Conservation (phyloP, 2,888 invertebrate species). For the Netelia fuscicornis region DNA sequence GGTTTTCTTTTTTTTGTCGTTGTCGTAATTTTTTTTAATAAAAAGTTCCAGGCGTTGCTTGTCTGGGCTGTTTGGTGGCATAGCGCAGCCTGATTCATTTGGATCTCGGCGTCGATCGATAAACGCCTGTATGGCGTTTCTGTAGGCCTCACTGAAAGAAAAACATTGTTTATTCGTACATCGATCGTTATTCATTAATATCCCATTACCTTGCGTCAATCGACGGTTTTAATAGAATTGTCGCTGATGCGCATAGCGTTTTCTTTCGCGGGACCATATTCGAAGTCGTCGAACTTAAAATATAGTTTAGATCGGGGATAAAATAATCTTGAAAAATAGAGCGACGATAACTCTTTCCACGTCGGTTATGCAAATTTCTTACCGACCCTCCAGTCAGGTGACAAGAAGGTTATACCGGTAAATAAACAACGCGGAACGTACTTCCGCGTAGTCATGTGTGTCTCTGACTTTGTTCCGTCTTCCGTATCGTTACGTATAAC, state of each 20-base stretch:
- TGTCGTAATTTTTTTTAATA: slow-evolving; percentile 70
- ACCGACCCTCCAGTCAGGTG: slow-evolving; percentile 33
- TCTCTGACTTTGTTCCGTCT: neutral
- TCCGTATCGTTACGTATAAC: neutral
- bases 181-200: neutral
- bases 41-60: slow-evolving; percentile 71
- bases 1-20: slow-evolving; percentile 56
- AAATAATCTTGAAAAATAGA: neutral
- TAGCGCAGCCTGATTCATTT: slow-evolving; percentile 56
- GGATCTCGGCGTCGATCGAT: slow-evolving; percentile 76
- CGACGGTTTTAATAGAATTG: slow-evolving; percentile 44
- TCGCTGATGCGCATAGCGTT: slow-evolving; percentile 45
- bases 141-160: slow-evolving; percentile 78
- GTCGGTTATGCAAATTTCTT: neutral
- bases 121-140: slow-evolving; percentile 79
- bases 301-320: neutral
- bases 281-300: neutral
- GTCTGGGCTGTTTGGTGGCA: slow-evolving; percentile 71
- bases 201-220: slow-evolving; percentile 54
- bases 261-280: slow-evolving; percentile 57
- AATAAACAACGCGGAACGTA: slow-evolving; percentile 4
- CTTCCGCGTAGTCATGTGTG: slow-evolving; percentile 8
- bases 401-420: slow-evolving; percentile 46
- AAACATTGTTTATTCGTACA: slow-evolving; percentile 45
- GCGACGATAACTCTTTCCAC: slow-evolving; percentile 2